Evolutionary conservation across 2,797 vertebrate genomes (phyloP), one percentile per base, ranked within the genome.

Genomic region (Cirrhinus mrigala): DNA sequence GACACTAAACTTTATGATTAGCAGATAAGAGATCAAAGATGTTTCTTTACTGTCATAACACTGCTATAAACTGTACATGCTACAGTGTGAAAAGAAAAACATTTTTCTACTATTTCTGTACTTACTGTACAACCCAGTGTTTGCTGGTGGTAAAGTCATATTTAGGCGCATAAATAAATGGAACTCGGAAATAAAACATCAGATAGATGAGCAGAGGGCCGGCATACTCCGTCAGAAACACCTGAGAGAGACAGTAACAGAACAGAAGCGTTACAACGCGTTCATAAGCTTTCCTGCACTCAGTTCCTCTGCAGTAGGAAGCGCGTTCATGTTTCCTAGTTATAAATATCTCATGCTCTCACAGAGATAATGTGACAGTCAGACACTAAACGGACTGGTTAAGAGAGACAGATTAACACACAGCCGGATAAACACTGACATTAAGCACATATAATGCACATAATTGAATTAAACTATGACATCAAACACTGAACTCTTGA

Each of bases 141-240:
- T 97, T 95, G 92, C 97, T 98, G 90, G 97, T 96, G n/a, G 97
- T 97, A 90, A 98, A 97, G 94, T 98, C 97, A 0, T 98, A 96
- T 94, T 97, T 97, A 73, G 95, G 92, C 0, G 96, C 95, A 2
- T 99, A 99, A 92, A 98, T 96, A 91, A 98, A 97, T 14, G 97
- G 97, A 48, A 98, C 97, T 15, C 97, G 95, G 93, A 98, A 98
- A 92, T 99, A 98, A 91, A 98, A 98, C 90, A 98, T 94, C 91
- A 98, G 94, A 83, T 99, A 99, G 89, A 98, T 97, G 90, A 98
- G 93, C 18, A 98, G 93, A 0, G 98, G 97, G 0, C 97, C 98
- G 0, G 96, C 95, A 0, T 98, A 98, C 90, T 99, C 97, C 0
- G 97, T 98, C 89, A 98, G 93, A 91, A 98, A 98, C 76, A 98